Percentiles rank a stretch among this genome's conserved stretches.
These are phyloP conservation scores for Delichon dasypus DNA, from an alignment of 2,797 vertebrate genomes.

Conservation along the genomic window DNA sequence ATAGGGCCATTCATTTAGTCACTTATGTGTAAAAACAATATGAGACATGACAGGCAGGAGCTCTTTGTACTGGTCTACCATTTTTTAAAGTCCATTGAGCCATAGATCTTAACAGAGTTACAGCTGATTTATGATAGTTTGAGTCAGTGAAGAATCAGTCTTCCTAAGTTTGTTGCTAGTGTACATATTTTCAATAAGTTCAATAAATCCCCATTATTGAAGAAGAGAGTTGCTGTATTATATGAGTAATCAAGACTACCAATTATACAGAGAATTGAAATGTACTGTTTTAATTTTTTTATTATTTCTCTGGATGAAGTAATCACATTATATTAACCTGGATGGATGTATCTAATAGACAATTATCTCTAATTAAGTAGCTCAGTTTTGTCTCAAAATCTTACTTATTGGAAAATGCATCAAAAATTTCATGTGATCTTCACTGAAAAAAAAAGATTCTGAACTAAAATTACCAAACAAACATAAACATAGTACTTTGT, in stretches of 20 bases:
- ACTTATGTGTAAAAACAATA: neutral
- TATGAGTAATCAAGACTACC: neutral
- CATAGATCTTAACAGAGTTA: neutral
- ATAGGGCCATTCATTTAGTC: neutral
- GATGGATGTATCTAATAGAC: neutral
- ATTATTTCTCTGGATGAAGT: neutral
- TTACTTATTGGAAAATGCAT: neutral
- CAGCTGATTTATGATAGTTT: neutral
- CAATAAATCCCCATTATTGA: neutral
- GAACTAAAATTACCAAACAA: neutral
- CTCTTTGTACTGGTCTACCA: neutral
- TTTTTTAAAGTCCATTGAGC: neutral
- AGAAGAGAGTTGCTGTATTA: neutral
- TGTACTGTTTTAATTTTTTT: neutral
- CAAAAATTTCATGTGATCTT: neutral
- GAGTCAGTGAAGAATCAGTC: neutral
- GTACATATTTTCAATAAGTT: neutral
- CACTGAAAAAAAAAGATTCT: neutral
- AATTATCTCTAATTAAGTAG: constrained; percentile 2
- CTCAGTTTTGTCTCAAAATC: neutral
- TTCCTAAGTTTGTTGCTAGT: neutral
- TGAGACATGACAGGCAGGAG: neutral
- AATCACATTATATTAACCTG: neutral
- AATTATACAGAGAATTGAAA: neutral
- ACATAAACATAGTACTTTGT: neutral